Conservation (phyloP, 2,797 vertebrate genomes). For the Gambelia wislizenii region DNA sequence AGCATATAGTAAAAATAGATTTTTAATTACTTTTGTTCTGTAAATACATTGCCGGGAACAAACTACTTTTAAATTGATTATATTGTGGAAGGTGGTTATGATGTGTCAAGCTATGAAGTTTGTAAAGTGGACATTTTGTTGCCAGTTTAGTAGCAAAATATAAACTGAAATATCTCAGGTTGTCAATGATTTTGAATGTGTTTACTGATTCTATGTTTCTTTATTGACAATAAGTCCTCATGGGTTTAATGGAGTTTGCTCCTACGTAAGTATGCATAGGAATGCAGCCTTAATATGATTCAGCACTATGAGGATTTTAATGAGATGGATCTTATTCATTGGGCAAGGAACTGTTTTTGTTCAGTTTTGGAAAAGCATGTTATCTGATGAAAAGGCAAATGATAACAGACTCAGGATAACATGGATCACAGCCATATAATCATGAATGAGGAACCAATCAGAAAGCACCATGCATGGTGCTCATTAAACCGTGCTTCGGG, state of each 20-base stretch:
- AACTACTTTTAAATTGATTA: constrained; percentile 50
- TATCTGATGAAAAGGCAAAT: constrained; percentile 1
- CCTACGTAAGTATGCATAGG: no score
- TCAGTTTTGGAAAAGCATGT: constrained; percentile 32
- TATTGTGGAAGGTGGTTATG: constrained; percentile 44
- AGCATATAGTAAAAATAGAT: constrained; percentile 55
- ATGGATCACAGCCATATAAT: not conserved
- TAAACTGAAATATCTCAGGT: constrained; percentile 45
- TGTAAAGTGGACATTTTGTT: constrained; percentile 44
- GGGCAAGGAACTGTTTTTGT: constrained; percentile 15
- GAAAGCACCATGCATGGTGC: not conserved
- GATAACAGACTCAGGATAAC: not conserved
- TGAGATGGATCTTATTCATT: constrained; percentile 4
- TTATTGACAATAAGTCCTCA: not conserved
- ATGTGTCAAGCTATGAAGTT: constrained; percentile 56
- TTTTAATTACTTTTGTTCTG: constrained; percentile 59
- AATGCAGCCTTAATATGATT: constrained; percentile 36
- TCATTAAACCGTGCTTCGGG: constrained; percentile 18
- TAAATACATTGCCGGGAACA: constrained; percentile 52
- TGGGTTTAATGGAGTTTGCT: not conserved
- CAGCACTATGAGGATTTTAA: constrained; percentile 52
- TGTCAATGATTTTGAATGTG: constrained; percentile 47
- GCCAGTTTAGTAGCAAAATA: constrained; percentile 43
- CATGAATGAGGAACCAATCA: not conserved
- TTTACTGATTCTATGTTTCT: not conserved